Base-by-base conservation (phyloP, 2,797 vertebrate genomes). In the Propithecus perrieri region DNA sequence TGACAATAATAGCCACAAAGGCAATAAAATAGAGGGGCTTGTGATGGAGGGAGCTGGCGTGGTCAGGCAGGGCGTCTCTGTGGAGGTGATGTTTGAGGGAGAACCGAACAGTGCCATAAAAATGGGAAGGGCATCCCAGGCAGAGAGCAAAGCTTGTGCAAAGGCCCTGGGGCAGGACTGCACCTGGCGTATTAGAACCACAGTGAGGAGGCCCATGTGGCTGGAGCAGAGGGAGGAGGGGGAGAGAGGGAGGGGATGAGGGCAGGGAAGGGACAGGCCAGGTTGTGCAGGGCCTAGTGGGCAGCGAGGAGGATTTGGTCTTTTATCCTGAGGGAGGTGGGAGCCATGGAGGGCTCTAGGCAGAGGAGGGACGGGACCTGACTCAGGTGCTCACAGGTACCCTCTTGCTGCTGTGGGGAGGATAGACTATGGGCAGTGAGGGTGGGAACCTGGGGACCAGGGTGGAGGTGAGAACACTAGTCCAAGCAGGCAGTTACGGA, bases 241-340 rank as follows among this genome's bases (percentile, higher is more conserved):
- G 57, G 41, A 53, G 1, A 0, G 30, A 6, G 13, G 59, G 43
- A 76, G 91, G 4, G 33, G 2, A 55, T 7, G 12, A 81, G 85
- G 53, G 71, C 26, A n/a, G 46, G 2, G 0, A 2, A 0, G n/a
- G 41, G 13, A n/a, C 0, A 4, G 14, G 1, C 35, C 12, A 28
- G 28, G 18, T 69, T 0, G 1, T 43, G 43, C 7, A 28, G 46
- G 59, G 17, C 55, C 55, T 17, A 9, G 2, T 4, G 55, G 33
- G 59, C 18, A 4, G 3, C 3, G 0, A 15, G 18, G 53, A 81
- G 33, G 53, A 38, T 59, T 11, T n/a, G 11, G 57, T 17, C 59
- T 85, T 57, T 85, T 7, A 33, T 4, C n/a, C 15, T 5, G 4
- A 43, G 59, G 50, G 24, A 76, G 46, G 18, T 55, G 48, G 65